Percentiles rank a stretch among this genome's conserved stretches.
Conservation (phyloP, 1,140 invertebrate genomes). For the Physella acuta region DNA sequence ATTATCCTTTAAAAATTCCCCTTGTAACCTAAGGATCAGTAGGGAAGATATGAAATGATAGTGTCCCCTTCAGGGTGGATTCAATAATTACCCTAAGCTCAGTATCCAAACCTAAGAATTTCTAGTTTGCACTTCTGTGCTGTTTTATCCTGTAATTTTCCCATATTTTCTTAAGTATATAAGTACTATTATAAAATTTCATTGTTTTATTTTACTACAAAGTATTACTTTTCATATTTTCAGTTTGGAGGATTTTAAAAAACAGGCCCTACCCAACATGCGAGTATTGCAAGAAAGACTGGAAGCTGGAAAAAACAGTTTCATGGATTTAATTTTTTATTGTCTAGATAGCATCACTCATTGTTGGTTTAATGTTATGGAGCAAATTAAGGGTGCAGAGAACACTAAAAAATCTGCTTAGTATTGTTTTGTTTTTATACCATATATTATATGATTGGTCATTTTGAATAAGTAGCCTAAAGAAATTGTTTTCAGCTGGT, state of each 20-base stretch:
- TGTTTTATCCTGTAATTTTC: too few relatives aligned
- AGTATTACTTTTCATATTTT: conserved; percentile 1
- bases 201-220: too few relatives aligned
- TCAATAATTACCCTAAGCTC: too few relatives aligned
- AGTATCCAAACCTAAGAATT: too few relatives aligned
- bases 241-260: conserved; percentile 25
- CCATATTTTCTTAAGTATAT: too few relatives aligned
- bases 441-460: too few relatives aligned
- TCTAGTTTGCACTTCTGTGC: too few relatives aligned
- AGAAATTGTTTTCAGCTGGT: too few relatives aligned
- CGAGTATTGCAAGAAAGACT: conserved; percentile 2
- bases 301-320: background rate
- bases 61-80: background rate
- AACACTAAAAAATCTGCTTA: too few relatives aligned
- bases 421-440: too few relatives aligned
- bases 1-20: background rate
- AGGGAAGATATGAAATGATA: background rate
- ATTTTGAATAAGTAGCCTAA: too few relatives aligned
- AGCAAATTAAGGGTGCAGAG: background rate
- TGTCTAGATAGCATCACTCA: background rate
- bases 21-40: background rate
- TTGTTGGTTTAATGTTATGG: conserved; percentile 14
- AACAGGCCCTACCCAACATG: conserved; percentile 24
- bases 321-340: background rate
- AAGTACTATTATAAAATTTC: too few relatives aligned